phyloP scores from a whole-genome alignment of 37 sponge, comb jelly and placozoan genomes.

The Hexactinellida sp. region DNA sequence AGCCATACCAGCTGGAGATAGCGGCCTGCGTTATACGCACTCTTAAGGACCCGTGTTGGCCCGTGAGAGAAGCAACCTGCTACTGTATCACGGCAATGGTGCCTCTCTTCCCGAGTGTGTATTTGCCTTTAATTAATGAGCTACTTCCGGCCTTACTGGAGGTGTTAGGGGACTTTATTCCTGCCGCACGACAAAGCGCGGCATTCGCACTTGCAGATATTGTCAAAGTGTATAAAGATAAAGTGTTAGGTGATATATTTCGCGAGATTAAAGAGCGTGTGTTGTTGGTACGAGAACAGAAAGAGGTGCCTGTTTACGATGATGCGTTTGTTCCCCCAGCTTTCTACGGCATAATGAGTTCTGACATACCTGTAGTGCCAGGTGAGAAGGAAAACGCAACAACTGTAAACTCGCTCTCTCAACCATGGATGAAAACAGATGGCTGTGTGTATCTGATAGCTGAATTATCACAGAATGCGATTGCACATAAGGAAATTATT shows the following conservation, averaged over 20 bases:
- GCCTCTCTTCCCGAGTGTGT: not conserved
- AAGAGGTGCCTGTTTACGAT: not conserved
- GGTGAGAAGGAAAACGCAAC: not conserved
- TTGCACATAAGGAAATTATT: conserved; percentile 4
- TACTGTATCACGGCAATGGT: conserved; percentile 17
- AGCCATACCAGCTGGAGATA: conserved; percentile 36
- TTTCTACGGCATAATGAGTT: not conserved
- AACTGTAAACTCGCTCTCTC: conserved; percentile 18
- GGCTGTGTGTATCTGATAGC: conserved; percentile 68
- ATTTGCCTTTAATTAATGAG: conserved; percentile 26
- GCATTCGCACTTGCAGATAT: conserved; percentile 64
- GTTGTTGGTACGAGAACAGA: not conserved
- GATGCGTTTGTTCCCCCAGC: not conserved
- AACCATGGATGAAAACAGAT: conserved; percentile 89
- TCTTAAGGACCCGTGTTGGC: conserved; percentile 95
- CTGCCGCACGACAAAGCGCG: conserved; percentile 84
- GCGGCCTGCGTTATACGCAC: conserved; percentile 51
- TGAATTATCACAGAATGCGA: conserved; percentile 35
- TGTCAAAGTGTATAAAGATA: conserved; percentile 46
- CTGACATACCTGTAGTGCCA: not conserved
- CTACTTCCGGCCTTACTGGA: conserved; percentile 53
- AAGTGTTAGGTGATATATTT: not conserved
- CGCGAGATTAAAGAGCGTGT: not conserved
- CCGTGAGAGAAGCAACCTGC: conserved; percentile 77
- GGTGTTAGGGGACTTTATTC: conserved; percentile 81